Conservation (phyloP, 2,888 invertebrate species). For the Acanthoscelides obtectus region DNA sequence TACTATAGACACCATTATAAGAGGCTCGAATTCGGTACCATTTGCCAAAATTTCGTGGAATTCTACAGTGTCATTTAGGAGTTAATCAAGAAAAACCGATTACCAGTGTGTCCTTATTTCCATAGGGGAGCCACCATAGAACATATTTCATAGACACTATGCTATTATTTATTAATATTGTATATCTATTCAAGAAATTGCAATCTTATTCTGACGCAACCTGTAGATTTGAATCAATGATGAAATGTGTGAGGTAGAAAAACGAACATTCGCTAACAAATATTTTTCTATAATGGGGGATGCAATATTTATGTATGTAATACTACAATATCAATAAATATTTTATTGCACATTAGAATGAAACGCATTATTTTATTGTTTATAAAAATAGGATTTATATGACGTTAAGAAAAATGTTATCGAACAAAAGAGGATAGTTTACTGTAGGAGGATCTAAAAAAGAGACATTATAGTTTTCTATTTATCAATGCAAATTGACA, state of each 20-base stretch:
- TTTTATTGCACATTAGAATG: neutral
- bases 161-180: too few relatives aligned
- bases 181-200: too few relatives aligned
- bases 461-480: neutral
- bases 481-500: neutral
- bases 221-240: slow-evolving; percentile 5
- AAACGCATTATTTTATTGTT: neutral
- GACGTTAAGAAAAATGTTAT: neutral
- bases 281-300: neutral
- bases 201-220: too few relatives aligned
- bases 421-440: neutral
- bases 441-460: slow-evolving; percentile 4
- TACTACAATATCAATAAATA: neutral
- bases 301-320: neutral
- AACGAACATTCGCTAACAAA: slow-evolving; percentile 16
- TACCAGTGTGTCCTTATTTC: too few relatives aligned
- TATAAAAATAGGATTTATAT: neutral
- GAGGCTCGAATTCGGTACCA: too few relatives aligned
- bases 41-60: too few relatives aligned
- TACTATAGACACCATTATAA: too few relatives aligned
- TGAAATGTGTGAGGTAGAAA: slow-evolving; percentile 13
- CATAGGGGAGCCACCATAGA: too few relatives aligned
- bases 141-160: too few relatives aligned
- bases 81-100: too few relatives aligned
- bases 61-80: too few relatives aligned